Base-by-base conservation (phyloP, 2,888 invertebrate genomes). In the Abrostola triplasia region DNA sequence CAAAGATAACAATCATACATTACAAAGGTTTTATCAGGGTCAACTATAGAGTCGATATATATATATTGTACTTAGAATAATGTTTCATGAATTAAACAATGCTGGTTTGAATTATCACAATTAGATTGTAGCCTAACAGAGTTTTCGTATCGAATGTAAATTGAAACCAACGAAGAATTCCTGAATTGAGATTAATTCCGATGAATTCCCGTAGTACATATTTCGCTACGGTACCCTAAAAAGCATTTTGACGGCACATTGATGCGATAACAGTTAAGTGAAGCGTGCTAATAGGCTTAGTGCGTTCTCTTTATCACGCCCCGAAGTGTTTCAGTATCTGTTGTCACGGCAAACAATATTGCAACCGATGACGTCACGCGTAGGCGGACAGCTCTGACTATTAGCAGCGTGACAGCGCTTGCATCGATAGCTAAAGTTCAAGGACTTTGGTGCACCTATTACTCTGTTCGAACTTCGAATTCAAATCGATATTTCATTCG, bases 281-380 rank as follows among this genome's bases (percentile, higher is more conserved):
- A 69, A 77, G 73, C 72, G 63, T 52, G 63, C 53, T 78, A 78
- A 75, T 70, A 74, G 70, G 78, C 75, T 78, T 74, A 76, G 61
- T 65, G 68, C 64, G 68, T 76, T 65, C 78, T 50, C 52, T 58
- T 78, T 78, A 78, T 78, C 78, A 55, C 40, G 38, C 49, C 51
- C n/a, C 59, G 42, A 59, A 67, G 67, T 70, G 54, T 64, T 54
- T 54, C 48, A 36, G 54, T 74, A 70, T 75, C 66, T 67, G 57
- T 64, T 65, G 63, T 65, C 62, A 67, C 35, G 35, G 67, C 67
- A 64, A 68, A 78, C 69, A 70, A 58, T 77, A 73, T 77, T 79
- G 79, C 69, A 77, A 24, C 36, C 24, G 5, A 42, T 75, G 75
- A 79, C 70, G 70, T 77, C 70, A 79, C 57, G n/a, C 37, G 67